Base-by-base conservation (phyloP, 2,888 invertebrate genomes). In the Lypha dubia region DNA sequence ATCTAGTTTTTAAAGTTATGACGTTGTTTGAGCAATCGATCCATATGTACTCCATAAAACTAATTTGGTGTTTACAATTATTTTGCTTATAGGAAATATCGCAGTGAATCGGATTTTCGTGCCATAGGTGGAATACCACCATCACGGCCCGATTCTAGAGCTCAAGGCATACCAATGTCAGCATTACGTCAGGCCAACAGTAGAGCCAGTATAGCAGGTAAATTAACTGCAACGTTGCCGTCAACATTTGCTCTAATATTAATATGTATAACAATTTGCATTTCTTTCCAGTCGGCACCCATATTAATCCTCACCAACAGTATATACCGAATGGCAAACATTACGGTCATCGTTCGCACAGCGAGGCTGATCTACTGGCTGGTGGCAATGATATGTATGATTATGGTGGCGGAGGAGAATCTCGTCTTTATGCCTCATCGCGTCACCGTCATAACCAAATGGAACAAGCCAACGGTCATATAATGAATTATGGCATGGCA, bases 81-180 rank as follows among this genome's bases (percentile, higher is more conserved):
- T 22, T 44, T 24, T 44, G 17, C 44, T 5, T 46, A 0, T 9
- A 90, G 96, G 89, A 96, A 96, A 89, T 96, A 97, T 85, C 94
- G 97, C 86, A 97, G 97, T 87, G 97, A 97, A 91, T 97, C 97
- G 1, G 97, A 97, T 91, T 97, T 97, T 91, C 93, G 96, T 88
- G 91, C 91, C 86, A 91, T 92, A 84, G 91, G 91, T 53, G 92
- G 91, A 79, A 90, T 91, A 87, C 87, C 88, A 56, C 88, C 88
- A 71, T 91, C 92, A 67, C 89, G 92, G 7, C 92, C 92, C 22
- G 91, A 91, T 82, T 92, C 92, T 22, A 88, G 92, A 49, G 90
- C 90, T 8, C 92, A 92, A 79, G 90, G 90, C 8, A 91, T 95
- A 44, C 95, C 95, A 2, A 89, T 95, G 76, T 94, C 95, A 22